Base-by-base conservation (phyloP, 2,797 vertebrate genomes). In the Pangasius sanitwongsei region DNA sequence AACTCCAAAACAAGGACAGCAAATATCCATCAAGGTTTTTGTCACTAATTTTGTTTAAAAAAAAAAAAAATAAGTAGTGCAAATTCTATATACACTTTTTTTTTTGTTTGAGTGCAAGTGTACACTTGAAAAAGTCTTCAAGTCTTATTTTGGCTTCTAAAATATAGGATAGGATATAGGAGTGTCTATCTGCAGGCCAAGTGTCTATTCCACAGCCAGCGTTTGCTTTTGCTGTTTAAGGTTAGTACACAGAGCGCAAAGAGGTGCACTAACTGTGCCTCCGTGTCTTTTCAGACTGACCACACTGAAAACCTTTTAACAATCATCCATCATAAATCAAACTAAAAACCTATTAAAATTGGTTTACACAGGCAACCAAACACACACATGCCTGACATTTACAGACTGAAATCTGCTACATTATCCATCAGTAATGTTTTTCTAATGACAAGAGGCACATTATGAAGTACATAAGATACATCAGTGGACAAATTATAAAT, bases 301-400 rank as follows among this genome's bases (percentile, higher is more conserved):
- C 59, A 41, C 82, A 67, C 63, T 4, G 59, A 53, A 69, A 85
- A 50, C 65, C 18, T 53, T 53, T 69, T 53, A 70, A 67, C 3
- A 83, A 83, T n/a, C 2, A 1, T 31, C 28, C 0, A 6, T 53
- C n/a, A 48, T 69, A 23, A 53, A 53, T 23, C 81, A 83, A 83
- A 11, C 34, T 25, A 61, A 80, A 55, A 80, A 55, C n/a, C 50
- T 80, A 31, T 80, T 80, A 44, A 83, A 83, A 83, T 25, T 44
- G 23, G 12, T 83, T n/a, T n/a, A 83, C 37, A 37, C 34, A 25
- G 18, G n/a, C n/a, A 81, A 34, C 15, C 18, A 23, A 23, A 75
- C 25, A 75, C 74, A 59, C 55, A 37, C 20, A 13, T 12, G 20
- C 12, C 1, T 61, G 34, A 63, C 37, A 83, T 83, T 83, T 83